A percentile compares a stretch with the other conserved stretches of the same genome.
Conservation (phyloP, 2,797 vertebrate genomes). For the Lepus oiostolus region DNA sequence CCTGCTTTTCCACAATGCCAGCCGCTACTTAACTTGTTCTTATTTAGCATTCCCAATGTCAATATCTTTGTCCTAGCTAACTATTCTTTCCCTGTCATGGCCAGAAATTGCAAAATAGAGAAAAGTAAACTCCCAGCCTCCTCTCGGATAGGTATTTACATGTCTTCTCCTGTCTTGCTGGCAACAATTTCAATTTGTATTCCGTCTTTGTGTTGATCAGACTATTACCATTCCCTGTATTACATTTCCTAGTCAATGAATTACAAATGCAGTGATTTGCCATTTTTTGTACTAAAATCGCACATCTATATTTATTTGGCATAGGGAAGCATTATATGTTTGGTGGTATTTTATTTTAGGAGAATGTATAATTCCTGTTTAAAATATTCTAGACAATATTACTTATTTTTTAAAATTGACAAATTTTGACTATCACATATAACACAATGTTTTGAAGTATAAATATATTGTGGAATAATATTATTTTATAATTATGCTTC, state of each 20-base stretch:
- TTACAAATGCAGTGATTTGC: not conserved
- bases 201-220: conserved; percentile 7
- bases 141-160: not conserved
- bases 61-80: not conserved
- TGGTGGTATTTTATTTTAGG: conserved; percentile 29
- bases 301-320: conserved; percentile 8
- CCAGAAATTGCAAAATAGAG: not conserved
- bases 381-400: not conserved
- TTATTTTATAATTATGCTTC: not conserved
- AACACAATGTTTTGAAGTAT: not conserved
- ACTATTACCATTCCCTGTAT: not conserved
- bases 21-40: not conserved
- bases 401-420: not conserved
- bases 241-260: conserved; percentile 10
- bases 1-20: no score
- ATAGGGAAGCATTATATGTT: not conserved
- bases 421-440: not conserved
- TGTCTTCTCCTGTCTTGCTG: not conserved
- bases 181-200: not conserved
- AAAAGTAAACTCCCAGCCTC: not conserved
- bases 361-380: conserved; percentile 19
- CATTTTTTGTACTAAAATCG: conserved; percentile 42
- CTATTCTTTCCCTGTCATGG: not conserved
- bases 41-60: not conserved
- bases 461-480: not conserved